phyloP scores from a whole-genome alignment of 1,140 invertebrate species.

The Cydia splendana region DNA sequence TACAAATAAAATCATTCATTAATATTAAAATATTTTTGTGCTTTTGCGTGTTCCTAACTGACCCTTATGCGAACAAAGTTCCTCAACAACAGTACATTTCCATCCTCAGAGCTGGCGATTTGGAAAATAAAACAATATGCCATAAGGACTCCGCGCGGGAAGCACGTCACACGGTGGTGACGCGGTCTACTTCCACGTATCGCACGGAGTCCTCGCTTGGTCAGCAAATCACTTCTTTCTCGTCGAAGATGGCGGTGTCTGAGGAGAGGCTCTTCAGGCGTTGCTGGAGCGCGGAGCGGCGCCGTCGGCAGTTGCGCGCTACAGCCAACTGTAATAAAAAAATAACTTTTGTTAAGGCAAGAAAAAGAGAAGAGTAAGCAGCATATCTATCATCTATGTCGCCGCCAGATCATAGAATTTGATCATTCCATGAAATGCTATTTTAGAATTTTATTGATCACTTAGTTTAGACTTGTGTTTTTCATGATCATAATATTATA shows the following conservation, averaged over 20 bases:
- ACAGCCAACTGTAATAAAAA: constrained; percentile 64
- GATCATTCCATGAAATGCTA: too few species aligned
- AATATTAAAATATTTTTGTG: neutral
- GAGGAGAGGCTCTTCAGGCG: constrained; percentile 88
- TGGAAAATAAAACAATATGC: neutral
- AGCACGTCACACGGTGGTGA: constrained; percentile 90
- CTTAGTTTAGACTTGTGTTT: too few species aligned
- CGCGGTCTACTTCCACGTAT: constrained; percentile 93
- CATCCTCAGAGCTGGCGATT: constrained; percentile 23
- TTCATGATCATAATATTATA: too few species aligned
- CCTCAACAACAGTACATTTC: constrained; percentile 30
- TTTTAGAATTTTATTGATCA: too few species aligned
- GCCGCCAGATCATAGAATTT: too few species aligned
- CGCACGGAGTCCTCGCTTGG: constrained; percentile 95
- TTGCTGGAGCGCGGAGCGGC: constrained; percentile 87
- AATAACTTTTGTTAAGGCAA: neutral
- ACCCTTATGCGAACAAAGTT: neutral
- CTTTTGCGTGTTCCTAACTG: neutral
- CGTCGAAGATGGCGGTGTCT: constrained; percentile 89
- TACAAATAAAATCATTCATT: too few species aligned
- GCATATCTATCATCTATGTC: too few species aligned
- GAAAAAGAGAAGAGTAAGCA: too few species aligned
- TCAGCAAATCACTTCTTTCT: constrained; percentile 95
- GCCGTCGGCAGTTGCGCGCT: constrained; percentile 82
- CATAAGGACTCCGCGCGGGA: constrained; percentile 61